Conservation (phyloP, 1,140 invertebrate species). For the Formica exsecta region DNA sequence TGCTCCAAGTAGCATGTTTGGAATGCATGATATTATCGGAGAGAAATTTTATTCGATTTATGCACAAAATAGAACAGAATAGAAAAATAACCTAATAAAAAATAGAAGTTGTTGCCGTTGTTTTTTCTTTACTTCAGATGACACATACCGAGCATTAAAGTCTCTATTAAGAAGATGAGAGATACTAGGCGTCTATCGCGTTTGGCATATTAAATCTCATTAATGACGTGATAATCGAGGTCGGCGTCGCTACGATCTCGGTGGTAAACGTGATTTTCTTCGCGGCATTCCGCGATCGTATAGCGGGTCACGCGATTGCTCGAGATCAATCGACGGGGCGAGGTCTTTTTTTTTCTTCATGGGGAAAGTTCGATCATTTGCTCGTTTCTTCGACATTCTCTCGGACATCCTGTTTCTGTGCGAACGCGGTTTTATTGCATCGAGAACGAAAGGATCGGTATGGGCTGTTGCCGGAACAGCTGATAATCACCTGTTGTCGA, state of each 20-base stretch:
- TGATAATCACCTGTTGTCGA: constrained; percentile 47
- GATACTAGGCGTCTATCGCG: neutral
- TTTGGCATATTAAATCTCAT: constrained; percentile 24
- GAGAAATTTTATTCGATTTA: neutral
- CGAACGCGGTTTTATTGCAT: neutral
- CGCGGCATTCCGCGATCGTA: neutral
- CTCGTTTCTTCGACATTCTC: constrained; percentile 13
- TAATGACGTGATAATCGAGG: constrained; percentile 36
- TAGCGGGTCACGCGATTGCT: constrained; percentile 2
- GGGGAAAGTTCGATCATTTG: constrained; percentile 36
- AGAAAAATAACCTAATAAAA: neutral
- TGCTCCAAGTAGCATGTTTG: neutral
- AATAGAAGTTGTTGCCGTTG: neutral
- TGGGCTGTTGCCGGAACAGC: constrained; percentile 4
- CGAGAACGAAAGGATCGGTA: constrained; percentile 4
- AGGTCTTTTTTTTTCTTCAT: neutral
- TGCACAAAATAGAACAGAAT: neutral
- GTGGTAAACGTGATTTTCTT: constrained; percentile 16
- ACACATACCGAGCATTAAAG: constrained; percentile 49
- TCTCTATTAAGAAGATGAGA: constrained; percentile 57
- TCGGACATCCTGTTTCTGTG: neutral
- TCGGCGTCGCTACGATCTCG: neutral
- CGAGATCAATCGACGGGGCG: constrained; percentile 21
- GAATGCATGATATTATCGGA: neutral
- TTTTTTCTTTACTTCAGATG: constrained; percentile 3